Percentiles rank a stretch among this genome's conserved stretches.
Evolutionary conservation across 2,888 invertebrate genomes (phyloP).

Genomic region (Mycalesis mineus): DNA sequence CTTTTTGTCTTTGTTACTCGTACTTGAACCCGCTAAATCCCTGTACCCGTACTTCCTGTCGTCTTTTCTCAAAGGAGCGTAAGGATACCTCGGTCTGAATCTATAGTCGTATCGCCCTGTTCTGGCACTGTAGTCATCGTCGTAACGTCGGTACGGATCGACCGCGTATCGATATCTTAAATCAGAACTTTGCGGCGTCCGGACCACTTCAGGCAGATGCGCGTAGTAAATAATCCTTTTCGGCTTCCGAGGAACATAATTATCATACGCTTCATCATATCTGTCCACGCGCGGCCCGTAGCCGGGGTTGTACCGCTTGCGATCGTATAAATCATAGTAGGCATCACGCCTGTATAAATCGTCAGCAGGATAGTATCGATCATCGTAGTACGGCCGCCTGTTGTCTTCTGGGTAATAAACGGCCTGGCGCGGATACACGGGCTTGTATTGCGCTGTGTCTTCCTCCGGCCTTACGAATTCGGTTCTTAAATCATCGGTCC

Average conservation of each 20-base stretch:
- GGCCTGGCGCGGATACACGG: slow-evolving; percentile 69
- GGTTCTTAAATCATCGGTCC: slow-evolving; percentile 64
- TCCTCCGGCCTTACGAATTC: slow-evolving; percentile 70
- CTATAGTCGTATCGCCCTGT: slow-evolving; percentile 68
- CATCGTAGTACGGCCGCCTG: slow-evolving; percentile 61
- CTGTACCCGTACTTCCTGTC: slow-evolving; percentile 69
- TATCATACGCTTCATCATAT: slow-evolving; percentile 65
- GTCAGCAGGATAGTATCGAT: slow-evolving; percentile 56
- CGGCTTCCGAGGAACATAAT: slow-evolving; percentile 66
- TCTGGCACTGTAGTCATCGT: slow-evolving; percentile 62
- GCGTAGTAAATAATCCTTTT: slow-evolving; percentile 84
- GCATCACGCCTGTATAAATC: slow-evolving; percentile 67
- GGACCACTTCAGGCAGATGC: slow-evolving; percentile 82
- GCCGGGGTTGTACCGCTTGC: slow-evolving; percentile 50
- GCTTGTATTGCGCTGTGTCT: slow-evolving; percentile 54
- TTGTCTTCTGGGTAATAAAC: slow-evolving; percentile 71
- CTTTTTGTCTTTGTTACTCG: slow-evolving; percentile 62
- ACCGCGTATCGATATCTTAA: slow-evolving; percentile 72
- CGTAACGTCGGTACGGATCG: slow-evolving; percentile 65
- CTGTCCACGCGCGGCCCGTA: slow-evolving; percentile 59
- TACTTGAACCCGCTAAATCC: slow-evolving; percentile 62
- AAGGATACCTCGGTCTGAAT: slow-evolving; percentile 65
- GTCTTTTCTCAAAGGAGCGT: slow-evolving; percentile 65
- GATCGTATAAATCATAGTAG: slow-evolving; percentile 62
- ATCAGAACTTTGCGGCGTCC: slow-evolving; percentile 79